Conservation (phyloP, 2,888 invertebrate species). For the Stenoptilia bipunctidactyla region DNA sequence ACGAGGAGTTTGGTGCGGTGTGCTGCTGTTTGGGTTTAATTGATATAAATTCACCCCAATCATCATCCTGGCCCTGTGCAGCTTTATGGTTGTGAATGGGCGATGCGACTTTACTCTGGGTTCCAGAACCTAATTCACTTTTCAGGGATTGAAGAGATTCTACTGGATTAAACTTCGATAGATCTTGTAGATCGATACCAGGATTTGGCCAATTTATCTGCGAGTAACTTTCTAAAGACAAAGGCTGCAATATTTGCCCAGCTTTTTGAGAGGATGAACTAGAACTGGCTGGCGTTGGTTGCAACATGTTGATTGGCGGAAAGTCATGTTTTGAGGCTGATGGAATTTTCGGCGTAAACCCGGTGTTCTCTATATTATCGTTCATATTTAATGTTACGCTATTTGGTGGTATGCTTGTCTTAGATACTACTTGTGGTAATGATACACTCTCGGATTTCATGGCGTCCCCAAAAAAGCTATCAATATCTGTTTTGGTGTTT, state of each 20-base stretch:
- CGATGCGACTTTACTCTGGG: constrained; percentile 40
- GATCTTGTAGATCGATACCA: constrained; percentile 63
- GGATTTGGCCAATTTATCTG: constrained; percentile 76
- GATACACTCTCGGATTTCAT: too few species aligned
- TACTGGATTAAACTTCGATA: constrained; percentile 61
- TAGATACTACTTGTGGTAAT: background rate
- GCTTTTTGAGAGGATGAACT: constrained; percentile 30
- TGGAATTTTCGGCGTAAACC: background rate
- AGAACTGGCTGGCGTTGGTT: constrained; percentile 30
- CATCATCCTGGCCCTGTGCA: constrained; percentile 47
- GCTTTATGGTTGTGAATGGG: constrained; percentile 37
- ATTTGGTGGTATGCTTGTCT: constrained; percentile 8
- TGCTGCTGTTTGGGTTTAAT: constrained; percentile 46
- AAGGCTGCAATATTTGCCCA: constrained; percentile 59
- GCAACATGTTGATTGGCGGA: constrained; percentile 19
- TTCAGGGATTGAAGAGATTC: constrained; percentile 56
- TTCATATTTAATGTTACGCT: constrained; percentile 5
- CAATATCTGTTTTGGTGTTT: too few species aligned
- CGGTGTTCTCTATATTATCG: background rate
- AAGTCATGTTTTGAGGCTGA: background rate
- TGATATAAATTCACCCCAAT: constrained; percentile 75
- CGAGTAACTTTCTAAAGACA: constrained; percentile 60
- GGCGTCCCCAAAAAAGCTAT: too few species aligned
- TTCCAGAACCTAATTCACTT: constrained; percentile 37
- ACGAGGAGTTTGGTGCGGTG: constrained; percentile 26